A percentile compares a stretch with the other conserved stretches of the same genome.
These are phyloP conservation scores for Arremon brunneinucha DNA, from an alignment of 2,797 vertebrate species.

Conservation along the genomic window DNA sequence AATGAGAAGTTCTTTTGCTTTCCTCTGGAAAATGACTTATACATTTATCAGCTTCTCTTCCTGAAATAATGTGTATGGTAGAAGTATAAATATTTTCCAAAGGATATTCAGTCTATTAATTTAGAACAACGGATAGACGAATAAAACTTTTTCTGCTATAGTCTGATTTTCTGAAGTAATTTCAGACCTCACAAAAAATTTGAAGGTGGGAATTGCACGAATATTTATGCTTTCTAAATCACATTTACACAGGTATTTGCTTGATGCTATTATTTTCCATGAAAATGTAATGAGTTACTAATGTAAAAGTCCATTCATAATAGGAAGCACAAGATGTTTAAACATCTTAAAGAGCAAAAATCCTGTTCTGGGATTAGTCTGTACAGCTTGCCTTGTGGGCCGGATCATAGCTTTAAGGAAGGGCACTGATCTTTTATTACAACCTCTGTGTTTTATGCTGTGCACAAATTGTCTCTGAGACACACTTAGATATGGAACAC, in stretches of 20 bases:
- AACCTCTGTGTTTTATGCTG: background rate
- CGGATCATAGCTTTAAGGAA: background rate
- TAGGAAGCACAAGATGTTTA: background rate
- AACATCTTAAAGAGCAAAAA: background rate
- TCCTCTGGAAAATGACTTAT: background rate
- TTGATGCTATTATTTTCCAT: background rate
- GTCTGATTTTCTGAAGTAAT: background rate
- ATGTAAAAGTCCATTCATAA: background rate
- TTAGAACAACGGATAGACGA: background rate
- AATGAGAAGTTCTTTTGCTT: background rate
- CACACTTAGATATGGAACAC: background rate
- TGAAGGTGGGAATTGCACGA: background rate
- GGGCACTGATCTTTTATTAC: background rate
- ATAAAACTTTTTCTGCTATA: background rate
- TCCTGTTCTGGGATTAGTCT: background rate
- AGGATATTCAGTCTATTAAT: background rate
- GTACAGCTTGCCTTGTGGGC: background rate
- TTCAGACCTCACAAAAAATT: background rate
- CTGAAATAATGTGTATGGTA: background rate
- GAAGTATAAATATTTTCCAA: background rate
- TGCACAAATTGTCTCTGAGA: background rate
- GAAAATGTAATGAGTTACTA: background rate
- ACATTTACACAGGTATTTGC: background rate
- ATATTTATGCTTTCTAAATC: background rate
- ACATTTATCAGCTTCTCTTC: background rate